Evolutionary conservation across 2,888 invertebrate genomes (phyloP).

Genomic region (Micropterix aruncella): DNA sequence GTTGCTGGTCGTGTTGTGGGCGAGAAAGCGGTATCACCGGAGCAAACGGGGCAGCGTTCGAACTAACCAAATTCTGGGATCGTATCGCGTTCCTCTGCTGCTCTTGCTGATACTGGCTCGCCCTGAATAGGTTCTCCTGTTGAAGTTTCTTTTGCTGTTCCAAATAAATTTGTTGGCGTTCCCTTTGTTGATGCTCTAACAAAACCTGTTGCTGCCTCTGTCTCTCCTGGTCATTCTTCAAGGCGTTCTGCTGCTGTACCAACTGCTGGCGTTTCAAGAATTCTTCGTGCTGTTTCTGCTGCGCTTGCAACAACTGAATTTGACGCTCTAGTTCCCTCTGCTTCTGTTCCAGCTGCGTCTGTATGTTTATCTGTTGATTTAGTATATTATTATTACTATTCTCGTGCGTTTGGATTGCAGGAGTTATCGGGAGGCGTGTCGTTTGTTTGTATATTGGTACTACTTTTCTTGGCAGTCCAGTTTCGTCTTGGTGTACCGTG

Average conservation of each 20-base stretch:
- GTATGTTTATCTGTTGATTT: conserved; percentile 15
- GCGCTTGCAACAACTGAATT: conserved; percentile 49
- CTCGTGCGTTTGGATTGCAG: conserved; percentile 4
- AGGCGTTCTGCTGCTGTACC: conserved; percentile 32
- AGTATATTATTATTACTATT: conserved; percentile 2
- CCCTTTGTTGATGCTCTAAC: conserved; percentile 9
- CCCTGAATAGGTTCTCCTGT: conserved; percentile 15
- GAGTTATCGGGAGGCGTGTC: conserved; percentile 16
- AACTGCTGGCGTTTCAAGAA: conserved; percentile 48
- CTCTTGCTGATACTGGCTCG: conserved; percentile 11
- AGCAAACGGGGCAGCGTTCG: conserved; percentile 17
- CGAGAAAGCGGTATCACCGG: conserved; percentile 35
- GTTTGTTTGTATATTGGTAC: conserved; percentile 51
- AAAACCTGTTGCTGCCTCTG: conserved; percentile 9
- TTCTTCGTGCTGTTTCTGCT: conserved; percentile 54
- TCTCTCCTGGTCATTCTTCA: conserved; percentile 3
- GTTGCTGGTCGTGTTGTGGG: conserved; percentile 32
- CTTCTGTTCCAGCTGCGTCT: conserved; percentile 46
- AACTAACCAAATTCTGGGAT: conserved; percentile 16
- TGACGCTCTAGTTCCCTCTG: conserved; percentile 58
- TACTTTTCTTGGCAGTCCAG: conserved; percentile 65
- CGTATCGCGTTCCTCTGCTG: conserved; percentile 19
- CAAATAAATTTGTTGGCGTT: conserved; percentile 19
- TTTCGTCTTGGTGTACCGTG: conserved; percentile 70
- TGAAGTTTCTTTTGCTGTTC: conserved; percentile 24